Conservation (phyloP, 2,113 vertebrate species). For the Lagopus muta region DNA sequence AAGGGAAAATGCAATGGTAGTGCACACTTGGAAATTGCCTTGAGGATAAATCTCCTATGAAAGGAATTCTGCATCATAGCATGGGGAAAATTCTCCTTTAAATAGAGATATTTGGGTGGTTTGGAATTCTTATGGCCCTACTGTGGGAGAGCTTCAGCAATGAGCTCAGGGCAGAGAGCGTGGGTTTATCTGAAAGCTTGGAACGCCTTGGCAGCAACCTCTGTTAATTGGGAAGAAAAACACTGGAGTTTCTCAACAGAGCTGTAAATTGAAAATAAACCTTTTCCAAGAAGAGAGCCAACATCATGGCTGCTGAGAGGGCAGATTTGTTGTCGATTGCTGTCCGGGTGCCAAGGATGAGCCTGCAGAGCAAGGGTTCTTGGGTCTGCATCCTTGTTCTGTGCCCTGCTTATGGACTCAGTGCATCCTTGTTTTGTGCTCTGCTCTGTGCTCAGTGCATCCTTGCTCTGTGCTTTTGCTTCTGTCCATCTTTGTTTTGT, state of each 20-base stretch:
- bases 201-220: not conserved
- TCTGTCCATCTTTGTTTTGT: no score
- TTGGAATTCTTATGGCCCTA: not conserved
- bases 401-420: no score
- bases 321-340: rapidly evolving
- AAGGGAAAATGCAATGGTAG: rapidly evolving
- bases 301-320: rapidly evolving
- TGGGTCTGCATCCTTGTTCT: not conserved
- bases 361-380: not conserved
- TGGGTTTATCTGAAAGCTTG: not conserved
- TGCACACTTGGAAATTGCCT: not conserved
- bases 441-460: no score
- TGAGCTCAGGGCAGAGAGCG: not conserved
- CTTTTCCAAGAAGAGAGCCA: not conserved
- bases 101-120: not conserved
- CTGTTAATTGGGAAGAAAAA: not conserved
- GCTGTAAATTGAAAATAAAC: not conserved
- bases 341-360: not conserved
- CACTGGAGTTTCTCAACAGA: not conserved
- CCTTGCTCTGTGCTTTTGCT: no score
- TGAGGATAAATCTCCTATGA: not conserved
- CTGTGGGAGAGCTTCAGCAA: not conserved
- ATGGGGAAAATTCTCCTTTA: not conserved
- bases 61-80: rapidly evolving
- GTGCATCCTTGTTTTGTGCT: no score